phyloP scores from a whole-genome alignment of 2,113 vertebrate genomes.

The Charadrius vociferus region DNA sequence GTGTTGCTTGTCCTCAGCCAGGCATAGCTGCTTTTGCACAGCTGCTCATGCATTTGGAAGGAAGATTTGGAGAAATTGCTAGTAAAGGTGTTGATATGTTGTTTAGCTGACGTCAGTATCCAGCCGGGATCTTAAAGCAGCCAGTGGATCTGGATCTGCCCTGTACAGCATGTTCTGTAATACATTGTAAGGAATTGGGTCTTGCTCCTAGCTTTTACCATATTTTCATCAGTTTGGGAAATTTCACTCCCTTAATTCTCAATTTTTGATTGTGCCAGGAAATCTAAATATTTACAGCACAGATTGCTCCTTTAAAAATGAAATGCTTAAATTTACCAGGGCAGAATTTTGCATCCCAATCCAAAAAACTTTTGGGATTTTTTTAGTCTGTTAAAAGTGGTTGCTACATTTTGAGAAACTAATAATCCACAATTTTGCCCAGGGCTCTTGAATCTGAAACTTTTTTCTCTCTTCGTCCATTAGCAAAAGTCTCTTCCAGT shows the following conservation, averaged over 20 bases:
- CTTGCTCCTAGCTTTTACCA: background rate
- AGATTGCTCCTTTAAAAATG: background rate
- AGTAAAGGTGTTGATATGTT: background rate
- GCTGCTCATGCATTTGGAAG: background rate
- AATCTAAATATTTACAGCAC: background rate
- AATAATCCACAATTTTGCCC: background rate
- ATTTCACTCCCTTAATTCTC: background rate
- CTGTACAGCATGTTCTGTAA: background rate
- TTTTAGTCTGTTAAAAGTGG: background rate
- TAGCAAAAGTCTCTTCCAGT: too few species aligned
- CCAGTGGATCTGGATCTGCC: background rate
- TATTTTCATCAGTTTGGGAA: background rate
- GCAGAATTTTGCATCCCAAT: background rate
- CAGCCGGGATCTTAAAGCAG: background rate
- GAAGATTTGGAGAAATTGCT: background rate
- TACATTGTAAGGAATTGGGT: background rate
- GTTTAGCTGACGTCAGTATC: background rate
- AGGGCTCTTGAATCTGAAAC: background rate
- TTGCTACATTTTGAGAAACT: background rate
- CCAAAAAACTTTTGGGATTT: accelerated
- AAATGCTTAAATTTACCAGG: background rate
- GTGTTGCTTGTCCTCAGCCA: background rate
- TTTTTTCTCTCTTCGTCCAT: background rate
- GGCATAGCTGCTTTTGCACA: background rate
- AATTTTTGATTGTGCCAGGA: background rate